Evolutionary conservation across 92 coral and sea anemone species (phyloP), one percentile per base, ranked within the genome.

Genomic region (Zoanthus gigantus): DNA sequence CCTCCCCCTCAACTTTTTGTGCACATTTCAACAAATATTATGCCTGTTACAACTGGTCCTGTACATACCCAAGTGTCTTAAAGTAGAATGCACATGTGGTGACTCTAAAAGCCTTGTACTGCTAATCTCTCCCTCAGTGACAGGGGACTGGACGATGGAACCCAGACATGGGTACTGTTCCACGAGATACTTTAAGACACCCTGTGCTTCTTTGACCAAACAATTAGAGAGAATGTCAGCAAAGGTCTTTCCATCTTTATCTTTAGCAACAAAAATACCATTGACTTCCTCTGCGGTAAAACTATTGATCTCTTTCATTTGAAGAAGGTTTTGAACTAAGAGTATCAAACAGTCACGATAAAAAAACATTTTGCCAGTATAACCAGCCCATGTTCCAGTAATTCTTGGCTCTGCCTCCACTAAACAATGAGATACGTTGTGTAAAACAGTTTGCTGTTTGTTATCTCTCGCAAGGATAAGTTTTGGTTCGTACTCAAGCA

Each of bases 161-260:
- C 42, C 4, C 42, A 37, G 42, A 37, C 42, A 37, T 0, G 42
- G 42, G 42, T 37, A 37, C 42, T 37, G 42, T 4, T 37, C 42
- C 42, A 37, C 42, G 4, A 37, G 42, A 37, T 37, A 37, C 42
- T 1, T 37, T 37, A 37, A 2, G 4, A 37, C 42, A 37, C 4
- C 42, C 42, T 37, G 2, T 37, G 42, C 42, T 37, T 37, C 42
- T 37, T 37, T 37, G 42, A 37, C 42, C 42, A 37, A 37, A 37
- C 42, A 37, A 37, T 37, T 4, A 37, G 42, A 37, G 3, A 37
- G 42, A 37, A 37, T 37, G 42, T 37, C 42, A 37, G 42, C 42
- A 37, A 37, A 37, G 42, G 83, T 78, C 83, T 78, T 57, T 9
- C 83, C 83, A 47, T 54, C 83, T 15, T 54, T 17, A 78, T 78